A percentile compares a stretch with the other conserved stretches of the same genome.
Evolutionary conservation across 64 coral and sea anemone species (phyloP).

Genomic region (Stichodactyla mertensii): DNA sequence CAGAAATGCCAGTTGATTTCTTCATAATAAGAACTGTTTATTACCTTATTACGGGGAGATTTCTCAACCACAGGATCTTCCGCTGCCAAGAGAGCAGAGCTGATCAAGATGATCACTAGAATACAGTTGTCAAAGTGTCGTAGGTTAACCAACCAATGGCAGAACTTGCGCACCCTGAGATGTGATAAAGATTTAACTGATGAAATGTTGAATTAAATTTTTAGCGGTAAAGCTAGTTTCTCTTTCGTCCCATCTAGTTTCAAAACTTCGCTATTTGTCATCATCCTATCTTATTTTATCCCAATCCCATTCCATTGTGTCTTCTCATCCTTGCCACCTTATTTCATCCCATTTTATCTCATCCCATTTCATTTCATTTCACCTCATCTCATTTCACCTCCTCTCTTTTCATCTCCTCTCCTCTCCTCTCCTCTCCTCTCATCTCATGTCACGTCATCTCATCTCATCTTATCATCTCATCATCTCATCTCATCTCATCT

Average conservation of each 20-base stretch:
- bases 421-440: background rate
- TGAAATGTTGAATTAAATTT: too few relatives aligned
- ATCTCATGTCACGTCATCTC: background rate
- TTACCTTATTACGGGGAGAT: constrained; percentile 50
- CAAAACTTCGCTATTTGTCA: too few relatives aligned
- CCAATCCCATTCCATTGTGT: too few relatives aligned
- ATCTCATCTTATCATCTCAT: background rate
- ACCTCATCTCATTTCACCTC: background rate
- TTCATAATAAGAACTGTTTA: background rate
- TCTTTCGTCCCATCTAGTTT: too few relatives aligned
- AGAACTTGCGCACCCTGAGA: constrained; percentile 65
- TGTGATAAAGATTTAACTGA: background rate
- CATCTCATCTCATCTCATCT: background rate
- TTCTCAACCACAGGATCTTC: constrained; percentile 81
- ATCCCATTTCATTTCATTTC: background rate
- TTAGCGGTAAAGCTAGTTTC: too few relatives aligned
- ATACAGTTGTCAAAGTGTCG: constrained; percentile 93
- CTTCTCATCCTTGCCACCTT: background rate
- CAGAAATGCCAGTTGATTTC: too few relatives aligned
- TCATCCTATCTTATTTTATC: too few relatives aligned
- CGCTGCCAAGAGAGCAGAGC: constrained; percentile 64
- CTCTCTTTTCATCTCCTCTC: background rate
- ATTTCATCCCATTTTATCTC: background rate
- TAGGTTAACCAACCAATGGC: constrained; percentile 86
- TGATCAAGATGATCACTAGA: constrained; percentile 82